These are phyloP conservation scores for Drosophila demipolita DNA, from an alignment of 2,888 invertebrate genomes.

Conservation along the genomic window DNA sequence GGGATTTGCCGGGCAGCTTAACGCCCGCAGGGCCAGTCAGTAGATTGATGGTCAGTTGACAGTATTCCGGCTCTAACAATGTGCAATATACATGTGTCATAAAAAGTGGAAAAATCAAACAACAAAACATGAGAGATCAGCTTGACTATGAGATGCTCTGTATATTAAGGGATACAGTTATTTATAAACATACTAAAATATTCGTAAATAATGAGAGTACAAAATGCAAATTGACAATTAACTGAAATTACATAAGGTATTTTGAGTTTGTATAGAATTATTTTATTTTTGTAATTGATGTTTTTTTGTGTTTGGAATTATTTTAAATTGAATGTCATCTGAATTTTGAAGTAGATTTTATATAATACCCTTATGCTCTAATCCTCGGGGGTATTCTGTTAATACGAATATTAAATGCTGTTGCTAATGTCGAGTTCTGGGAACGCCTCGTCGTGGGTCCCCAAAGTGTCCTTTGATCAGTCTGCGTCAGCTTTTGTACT, in stretches of 20 bases:
- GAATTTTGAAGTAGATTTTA: not conserved
- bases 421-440: slow-evolving; percentile 54
- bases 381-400: slow-evolving; percentile 27
- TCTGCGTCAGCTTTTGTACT: slow-evolving; percentile 23
- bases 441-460: slow-evolving; percentile 30
- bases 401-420: slow-evolving; percentile 52
- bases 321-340: not conserved
- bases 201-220: not conserved
- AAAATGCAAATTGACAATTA: not conserved
- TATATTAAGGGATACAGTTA: not conserved
- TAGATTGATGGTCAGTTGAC: slow-evolving; percentile 78
- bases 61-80: slow-evolving; percentile 58
- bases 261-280: not conserved
- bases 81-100: slow-evolving; percentile 31
- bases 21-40: slow-evolving; percentile 57
- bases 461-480: slow-evolving; percentile 57
- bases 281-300: not conserved
- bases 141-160: slow-evolving; percentile 7
- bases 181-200: not conserved
- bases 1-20: slow-evolving; percentile 67
- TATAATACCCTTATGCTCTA: not conserved
- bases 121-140: not conserved
- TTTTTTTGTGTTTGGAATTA: not conserved
- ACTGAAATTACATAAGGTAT: not conserved
- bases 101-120: slow-evolving; percentile 6